A percentile compares a stretch with the other conserved stretches of the same genome.
These are phyloP conservation scores for Cladorhizidae sp. DNA, from an alignment of 37 sponge, comb jelly and placozoan species.

Conservation along the genomic window DNA sequence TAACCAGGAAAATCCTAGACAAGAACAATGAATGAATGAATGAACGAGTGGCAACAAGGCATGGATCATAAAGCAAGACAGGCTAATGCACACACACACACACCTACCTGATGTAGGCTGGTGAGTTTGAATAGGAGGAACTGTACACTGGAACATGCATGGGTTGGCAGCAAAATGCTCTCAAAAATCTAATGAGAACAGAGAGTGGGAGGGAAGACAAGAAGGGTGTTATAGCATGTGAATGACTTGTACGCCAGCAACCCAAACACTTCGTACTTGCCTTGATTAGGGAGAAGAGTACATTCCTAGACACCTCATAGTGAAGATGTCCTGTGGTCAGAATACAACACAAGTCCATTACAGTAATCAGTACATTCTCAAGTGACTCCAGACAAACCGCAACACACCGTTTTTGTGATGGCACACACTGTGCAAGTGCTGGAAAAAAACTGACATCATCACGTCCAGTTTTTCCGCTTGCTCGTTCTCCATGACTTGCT, in stretches of 20 bases:
- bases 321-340: neutral
- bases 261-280: neutral
- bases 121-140: slow-evolving; percentile 77
- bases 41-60: no score
- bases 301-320: neutral
- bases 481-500: slow-evolving; percentile 47
- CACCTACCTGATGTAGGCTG: slow-evolving; percentile 55
- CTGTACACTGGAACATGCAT: slow-evolving; percentile 81
- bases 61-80: no score
- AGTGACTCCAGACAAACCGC: neutral
- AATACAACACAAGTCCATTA: neutral
- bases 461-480: slow-evolving; percentile 74
- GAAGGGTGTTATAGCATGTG: neutral
- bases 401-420: slow-evolving; percentile 5
- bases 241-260: neutral
- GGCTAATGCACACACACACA: no score
- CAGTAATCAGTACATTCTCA: neutral
- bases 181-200: slow-evolving; percentile 57
- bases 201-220: neutral
- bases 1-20: slow-evolving; percentile 44
- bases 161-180: slow-evolving; percentile 63
- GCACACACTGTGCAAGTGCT: slow-evolving; percentile 23
- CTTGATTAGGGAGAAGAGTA: slow-evolving; percentile 8
- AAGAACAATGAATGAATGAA: neutral
- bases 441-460: slow-evolving; percentile 52